A percentile compares a stretch with the other conserved stretches of the same genome.
phyloP scores from a whole-genome alignment of 2,113 vertebrate genomes.

The Bos indicus region DNA sequence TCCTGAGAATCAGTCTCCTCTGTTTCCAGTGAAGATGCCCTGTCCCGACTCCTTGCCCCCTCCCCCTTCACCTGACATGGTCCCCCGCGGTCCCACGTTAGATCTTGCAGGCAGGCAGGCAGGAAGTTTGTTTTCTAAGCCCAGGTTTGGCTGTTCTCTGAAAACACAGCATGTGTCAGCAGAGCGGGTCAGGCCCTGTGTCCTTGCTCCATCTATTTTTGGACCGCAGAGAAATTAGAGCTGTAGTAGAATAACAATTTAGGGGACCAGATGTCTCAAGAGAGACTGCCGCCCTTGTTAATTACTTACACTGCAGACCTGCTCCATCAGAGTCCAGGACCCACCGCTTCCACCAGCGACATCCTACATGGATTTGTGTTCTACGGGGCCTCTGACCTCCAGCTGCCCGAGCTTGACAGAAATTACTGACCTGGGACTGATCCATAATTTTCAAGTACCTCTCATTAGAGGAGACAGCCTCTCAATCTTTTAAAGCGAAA shows the following conservation, averaged over 20 bases:
- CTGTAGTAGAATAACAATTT: conserved; percentile 28
- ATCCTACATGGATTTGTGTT: conserved; percentile 46
- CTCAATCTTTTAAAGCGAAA: conserved; percentile 72
- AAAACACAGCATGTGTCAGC: background rate
- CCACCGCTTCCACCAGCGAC: background rate
- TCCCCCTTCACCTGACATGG: rapidly evolving
- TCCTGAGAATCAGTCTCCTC: background rate
- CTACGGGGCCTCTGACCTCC: conserved; percentile 74
- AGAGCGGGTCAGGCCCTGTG: conserved; percentile 21
- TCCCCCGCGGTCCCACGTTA: rapidly evolving
- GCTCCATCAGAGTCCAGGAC: conserved; percentile 43
- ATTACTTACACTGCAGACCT: conserved; percentile 70
- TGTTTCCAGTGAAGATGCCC: background rate
- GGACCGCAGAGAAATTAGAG: conserved; percentile 40
- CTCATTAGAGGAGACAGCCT: conserved; percentile 72
- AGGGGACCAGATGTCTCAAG: conserved; percentile 71
- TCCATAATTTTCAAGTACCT: conserved; percentile 64
- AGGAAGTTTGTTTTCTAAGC: background rate
- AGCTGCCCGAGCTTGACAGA: conserved; percentile 69
- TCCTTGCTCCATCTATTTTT: conserved; percentile 58
- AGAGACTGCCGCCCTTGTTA: conserved; percentile 59
- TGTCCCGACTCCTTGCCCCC: background rate
- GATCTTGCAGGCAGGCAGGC: background rate
- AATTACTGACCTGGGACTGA: conserved; percentile 76
- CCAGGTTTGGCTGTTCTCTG: background rate